These are phyloP conservation scores for Otus sunia DNA, from an alignment of 2,113 vertebrate genomes.

Conservation along the genomic window DNA sequence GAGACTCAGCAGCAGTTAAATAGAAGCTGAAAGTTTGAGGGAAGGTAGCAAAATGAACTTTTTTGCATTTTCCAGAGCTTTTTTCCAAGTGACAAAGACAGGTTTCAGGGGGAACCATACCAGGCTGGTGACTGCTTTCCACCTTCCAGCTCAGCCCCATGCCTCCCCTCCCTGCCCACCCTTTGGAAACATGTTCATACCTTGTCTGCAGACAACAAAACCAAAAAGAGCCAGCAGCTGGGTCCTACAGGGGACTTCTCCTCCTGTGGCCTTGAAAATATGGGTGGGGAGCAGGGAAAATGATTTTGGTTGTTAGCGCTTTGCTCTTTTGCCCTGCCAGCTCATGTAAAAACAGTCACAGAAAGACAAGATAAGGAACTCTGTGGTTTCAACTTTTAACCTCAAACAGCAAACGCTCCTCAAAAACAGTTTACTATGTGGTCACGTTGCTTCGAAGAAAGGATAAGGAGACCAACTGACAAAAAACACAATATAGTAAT, in stretches of 20 bases:
- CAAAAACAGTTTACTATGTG: slow-evolving; percentile 15
- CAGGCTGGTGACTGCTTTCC: neutral
- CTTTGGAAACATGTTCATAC: slow-evolving; percentile 36
- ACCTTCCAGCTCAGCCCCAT: neutral
- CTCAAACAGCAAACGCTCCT: slow-evolving; percentile 47
- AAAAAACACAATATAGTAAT: neutral
- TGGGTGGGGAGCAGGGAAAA: slow-evolving; percentile 6
- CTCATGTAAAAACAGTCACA: slow-evolving; percentile 1
- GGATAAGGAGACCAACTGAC: neutral
- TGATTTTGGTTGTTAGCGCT: neutral
- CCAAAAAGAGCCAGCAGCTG: slow-evolving; percentile 82
- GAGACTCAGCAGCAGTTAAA: neutral
- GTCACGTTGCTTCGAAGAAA: neutral
- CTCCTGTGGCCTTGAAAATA: slow-evolving; percentile 78
- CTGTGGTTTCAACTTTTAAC: slow-evolving; percentile 46
- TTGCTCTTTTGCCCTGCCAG: neutral
- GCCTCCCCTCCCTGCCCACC: neutral
- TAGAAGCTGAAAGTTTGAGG: neutral
- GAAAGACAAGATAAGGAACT: slow-evolving; percentile 49
- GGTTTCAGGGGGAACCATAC: neutral
- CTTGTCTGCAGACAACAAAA: slow-evolving; percentile 86
- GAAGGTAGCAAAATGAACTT: neutral
- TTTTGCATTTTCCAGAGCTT: neutral
- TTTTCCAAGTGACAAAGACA: neutral
- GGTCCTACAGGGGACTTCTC: slow-evolving; percentile 83